These are phyloP conservation scores for Mnemiopsis leidyi DNA, from an alignment of 37 sponge, comb jelly and placozoan genomes.

Conservation along the genomic window DNA sequence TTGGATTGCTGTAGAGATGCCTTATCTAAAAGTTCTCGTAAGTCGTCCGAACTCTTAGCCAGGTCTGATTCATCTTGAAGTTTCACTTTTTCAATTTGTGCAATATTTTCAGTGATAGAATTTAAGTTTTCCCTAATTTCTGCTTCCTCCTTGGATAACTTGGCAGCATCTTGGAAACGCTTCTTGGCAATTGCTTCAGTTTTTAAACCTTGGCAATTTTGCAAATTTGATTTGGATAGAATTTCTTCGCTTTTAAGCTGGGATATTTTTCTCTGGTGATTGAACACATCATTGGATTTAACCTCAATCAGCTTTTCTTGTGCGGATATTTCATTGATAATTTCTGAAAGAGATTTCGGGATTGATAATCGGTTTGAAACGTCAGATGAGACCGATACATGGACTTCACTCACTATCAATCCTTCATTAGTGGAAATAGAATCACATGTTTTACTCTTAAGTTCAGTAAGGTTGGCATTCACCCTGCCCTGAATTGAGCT, in stretches of 20 bases:
- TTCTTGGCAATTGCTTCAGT: not conserved
- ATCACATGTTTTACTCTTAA: not conserved
- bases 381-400: not conserved
- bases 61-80: not conserved
- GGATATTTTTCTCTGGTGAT: not conserved
- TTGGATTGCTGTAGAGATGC: not conserved
- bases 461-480: not conserved
- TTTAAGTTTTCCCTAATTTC: not conserved
- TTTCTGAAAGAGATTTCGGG: not conserved
- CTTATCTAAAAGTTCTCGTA: not conserved
- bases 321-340: not conserved
- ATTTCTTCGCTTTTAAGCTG: not conserved
- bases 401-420: slow-evolving; percentile 4
- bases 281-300: not conserved
- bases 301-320: not conserved
- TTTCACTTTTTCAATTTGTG: not conserved
- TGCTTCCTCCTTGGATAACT: not conserved
- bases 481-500: not conserved
- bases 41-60: not conserved
- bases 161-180: slow-evolving; percentile 1
- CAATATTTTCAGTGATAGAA: not conserved
- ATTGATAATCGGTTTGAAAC: not conserved
- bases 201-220: not conserved
- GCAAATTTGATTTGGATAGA: not conserved
- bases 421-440: not conserved